Conservation (phyloP, 2,888 invertebrate species). For the Cephus pygmeus region DNA sequence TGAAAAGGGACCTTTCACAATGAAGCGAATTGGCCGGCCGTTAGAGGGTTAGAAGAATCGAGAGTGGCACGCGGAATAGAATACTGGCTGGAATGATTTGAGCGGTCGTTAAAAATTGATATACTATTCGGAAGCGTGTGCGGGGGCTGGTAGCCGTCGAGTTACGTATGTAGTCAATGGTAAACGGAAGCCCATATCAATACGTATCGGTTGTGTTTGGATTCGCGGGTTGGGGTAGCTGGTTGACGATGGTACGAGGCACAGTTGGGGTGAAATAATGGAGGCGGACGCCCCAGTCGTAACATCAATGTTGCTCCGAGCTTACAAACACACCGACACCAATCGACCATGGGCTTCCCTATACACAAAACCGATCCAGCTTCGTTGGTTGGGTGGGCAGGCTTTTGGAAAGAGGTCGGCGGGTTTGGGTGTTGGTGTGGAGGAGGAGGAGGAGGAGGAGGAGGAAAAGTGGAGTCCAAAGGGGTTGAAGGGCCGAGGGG, state of each 20-base stretch:
- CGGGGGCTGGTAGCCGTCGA: conserved; percentile 42
- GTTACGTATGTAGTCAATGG: conserved; percentile 57
- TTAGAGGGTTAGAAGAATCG: neutral
- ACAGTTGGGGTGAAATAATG: conserved; percentile 48
- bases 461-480: conserved; percentile 15
- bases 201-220: conserved; percentile 55
- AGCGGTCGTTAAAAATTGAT: conserved; percentile 54
- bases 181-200: conserved; percentile 61
- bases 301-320: conserved; percentile 50
- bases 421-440: conserved; percentile 14
- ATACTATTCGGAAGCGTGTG: conserved; percentile 53
- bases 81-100: conserved; percentile 31
- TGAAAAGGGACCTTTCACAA: neutral
- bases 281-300: conserved; percentile 50
- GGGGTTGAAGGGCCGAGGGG: neutral
- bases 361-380: conserved; percentile 46
- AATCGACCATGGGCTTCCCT: conserved; percentile 50
- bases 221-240: conserved; percentile 18
- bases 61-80: conserved; percentile 1
- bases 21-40: neutral
- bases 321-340: conserved; percentile 49
- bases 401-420: conserved; percentile 15
- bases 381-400: conserved; percentile 23
- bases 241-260: neutral
- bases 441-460: conserved; percentile 15